Percentiles rank a stretch among this genome's conserved stretches.
These are phyloP conservation scores for Propithecus deckenii DNA, from an alignment of 2,797 vertebrate genomes.

Conservation along the genomic window DNA sequence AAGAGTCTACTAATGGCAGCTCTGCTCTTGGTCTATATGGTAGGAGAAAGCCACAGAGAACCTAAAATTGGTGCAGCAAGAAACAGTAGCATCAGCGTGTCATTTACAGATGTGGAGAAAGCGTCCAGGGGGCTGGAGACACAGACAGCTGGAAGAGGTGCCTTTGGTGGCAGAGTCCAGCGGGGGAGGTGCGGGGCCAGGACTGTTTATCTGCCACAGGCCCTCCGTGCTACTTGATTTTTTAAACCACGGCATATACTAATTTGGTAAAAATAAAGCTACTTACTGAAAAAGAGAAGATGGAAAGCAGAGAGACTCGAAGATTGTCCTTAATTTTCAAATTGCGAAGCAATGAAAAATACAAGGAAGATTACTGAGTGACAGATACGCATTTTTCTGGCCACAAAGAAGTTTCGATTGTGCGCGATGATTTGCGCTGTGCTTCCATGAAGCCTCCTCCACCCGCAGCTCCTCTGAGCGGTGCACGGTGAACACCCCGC, in stretches of 20 bases:
- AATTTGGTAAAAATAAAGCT: background rate
- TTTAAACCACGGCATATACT: background rate
- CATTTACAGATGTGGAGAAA: background rate
- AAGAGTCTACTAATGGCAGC: background rate
- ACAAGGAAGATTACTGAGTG: background rate
- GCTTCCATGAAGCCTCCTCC: background rate
- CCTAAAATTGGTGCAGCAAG: background rate
- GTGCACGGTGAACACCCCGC: background rate
- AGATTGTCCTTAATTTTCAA: background rate
- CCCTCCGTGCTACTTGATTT: background rate
- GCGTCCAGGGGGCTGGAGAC: background rate
- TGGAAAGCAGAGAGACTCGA: background rate
- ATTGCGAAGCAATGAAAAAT: background rate
- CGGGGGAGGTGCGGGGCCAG: fast-evolving
- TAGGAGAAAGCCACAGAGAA: background rate
- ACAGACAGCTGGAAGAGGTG: fast-evolving
- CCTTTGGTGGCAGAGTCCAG: too few species aligned
- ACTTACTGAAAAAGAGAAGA: background rate
- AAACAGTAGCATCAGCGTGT: background rate
- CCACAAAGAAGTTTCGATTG: background rate
- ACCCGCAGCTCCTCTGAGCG: background rate
- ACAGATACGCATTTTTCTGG: background rate
- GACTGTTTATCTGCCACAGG: background rate
- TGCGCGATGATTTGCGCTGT: fast-evolving
- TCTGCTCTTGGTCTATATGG: background rate